Conservation (phyloP, 2,797 vertebrate genomes). For the Pangasius djambal region DNA sequence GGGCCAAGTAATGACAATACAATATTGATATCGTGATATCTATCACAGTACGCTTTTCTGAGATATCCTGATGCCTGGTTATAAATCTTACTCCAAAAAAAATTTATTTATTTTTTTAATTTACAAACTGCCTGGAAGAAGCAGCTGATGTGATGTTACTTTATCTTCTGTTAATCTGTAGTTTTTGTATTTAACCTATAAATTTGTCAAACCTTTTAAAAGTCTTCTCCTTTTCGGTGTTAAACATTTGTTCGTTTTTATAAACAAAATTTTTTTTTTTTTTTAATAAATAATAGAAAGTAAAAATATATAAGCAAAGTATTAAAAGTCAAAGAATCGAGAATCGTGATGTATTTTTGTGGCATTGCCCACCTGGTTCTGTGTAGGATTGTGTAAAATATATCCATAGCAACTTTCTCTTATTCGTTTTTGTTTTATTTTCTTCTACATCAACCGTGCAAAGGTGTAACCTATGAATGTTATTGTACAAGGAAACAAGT, state of each 20-base stretch:
- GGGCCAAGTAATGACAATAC: background rate
- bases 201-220: background rate
- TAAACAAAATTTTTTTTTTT: background rate
- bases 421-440: background rate
- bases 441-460: background rate
- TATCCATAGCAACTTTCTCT: background rate
- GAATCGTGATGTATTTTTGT: background rate
- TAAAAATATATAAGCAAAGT: background rate
- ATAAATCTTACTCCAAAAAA: too few relatives aligned
- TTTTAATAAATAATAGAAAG: too few relatives aligned
- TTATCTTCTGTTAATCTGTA: background rate
- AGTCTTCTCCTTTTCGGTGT: background rate
- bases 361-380: background rate
- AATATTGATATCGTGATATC: background rate
- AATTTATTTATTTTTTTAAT: background rate
- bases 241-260: background rate
- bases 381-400: background rate
- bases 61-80: background rate
- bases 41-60: background rate
- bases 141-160: background rate
- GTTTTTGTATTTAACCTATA: background rate
- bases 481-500: background rate
- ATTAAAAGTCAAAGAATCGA: background rate
- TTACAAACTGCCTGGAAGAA: background rate
- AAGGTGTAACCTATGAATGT: background rate